Percentiles rank a stretch among this genome's conserved stretches.
Evolutionary conservation across 2,797 vertebrate species (phyloP).

Genomic region (Gymnothorax reevesii): DNA sequence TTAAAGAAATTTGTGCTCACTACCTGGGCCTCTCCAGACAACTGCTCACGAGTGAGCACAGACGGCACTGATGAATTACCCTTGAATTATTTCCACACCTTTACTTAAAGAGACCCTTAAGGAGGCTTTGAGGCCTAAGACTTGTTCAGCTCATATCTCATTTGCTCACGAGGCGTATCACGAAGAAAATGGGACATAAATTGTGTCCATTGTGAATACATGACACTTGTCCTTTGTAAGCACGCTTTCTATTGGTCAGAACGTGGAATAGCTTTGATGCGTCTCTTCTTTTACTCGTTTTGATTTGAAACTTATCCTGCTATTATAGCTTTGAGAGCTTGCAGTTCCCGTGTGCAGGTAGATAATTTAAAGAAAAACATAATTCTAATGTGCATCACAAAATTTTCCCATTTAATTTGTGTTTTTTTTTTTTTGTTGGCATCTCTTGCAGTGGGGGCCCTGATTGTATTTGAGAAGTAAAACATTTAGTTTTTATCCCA

Average conservation of each 20-base stretch:
- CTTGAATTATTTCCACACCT: not conserved
- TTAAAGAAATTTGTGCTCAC: not conserved
- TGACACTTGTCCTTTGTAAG: not conserved
- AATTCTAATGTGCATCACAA: too few relatives aligned
- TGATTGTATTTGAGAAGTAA: not conserved
- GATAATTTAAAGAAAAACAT: too few relatives aligned
- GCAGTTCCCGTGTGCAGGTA: too few relatives aligned
- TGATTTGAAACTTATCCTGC: too few relatives aligned
- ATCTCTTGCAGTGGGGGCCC: not conserved
- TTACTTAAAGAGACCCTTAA: not conserved
- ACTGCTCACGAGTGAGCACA: not conserved
- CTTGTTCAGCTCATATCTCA: not conserved
- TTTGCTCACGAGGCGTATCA: not conserved
- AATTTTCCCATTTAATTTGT: not conserved
- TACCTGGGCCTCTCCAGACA: not conserved
- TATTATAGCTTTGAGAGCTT: too few relatives aligned
- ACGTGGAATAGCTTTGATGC: not conserved
- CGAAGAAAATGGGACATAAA: not conserved
- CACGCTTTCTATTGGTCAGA: not conserved
- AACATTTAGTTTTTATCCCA: not conserved
- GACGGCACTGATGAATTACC: not conserved
- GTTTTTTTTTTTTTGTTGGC: not conserved
- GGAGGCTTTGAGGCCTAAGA: not conserved
- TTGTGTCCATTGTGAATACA: not conserved
- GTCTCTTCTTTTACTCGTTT: too few relatives aligned